A percentile compares a stretch with the other conserved stretches of the same genome.
These are phyloP conservation scores for Alca torda DNA, from an alignment of 2,797 vertebrate species.

Conservation along the genomic window DNA sequence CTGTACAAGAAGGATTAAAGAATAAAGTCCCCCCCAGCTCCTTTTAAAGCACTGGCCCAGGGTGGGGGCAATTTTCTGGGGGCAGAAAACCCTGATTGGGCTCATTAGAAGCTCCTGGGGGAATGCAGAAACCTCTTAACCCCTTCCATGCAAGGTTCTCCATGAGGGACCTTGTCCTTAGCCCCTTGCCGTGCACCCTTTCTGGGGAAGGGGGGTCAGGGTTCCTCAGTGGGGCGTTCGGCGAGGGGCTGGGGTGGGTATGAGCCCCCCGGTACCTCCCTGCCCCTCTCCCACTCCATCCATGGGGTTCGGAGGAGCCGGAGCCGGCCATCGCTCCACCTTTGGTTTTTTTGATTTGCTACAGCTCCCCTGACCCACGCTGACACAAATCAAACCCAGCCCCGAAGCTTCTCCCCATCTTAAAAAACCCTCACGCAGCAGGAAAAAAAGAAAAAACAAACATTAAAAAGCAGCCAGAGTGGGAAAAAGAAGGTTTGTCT, in stretches of 20 bases:
- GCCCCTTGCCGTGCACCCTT: background rate
- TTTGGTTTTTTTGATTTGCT: background rate
- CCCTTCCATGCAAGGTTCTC: background rate
- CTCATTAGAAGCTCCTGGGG: background rate
- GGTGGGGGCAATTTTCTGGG: background rate
- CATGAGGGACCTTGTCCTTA: background rate
- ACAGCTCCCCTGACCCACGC: fast-evolving
- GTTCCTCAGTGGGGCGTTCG: fast-evolving
- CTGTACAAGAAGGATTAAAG: no score
- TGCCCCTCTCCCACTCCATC: background rate
- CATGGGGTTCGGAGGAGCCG: fast-evolving
- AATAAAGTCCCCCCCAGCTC: background rate
- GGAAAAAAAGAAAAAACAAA: background rate
- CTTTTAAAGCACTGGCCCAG: background rate
- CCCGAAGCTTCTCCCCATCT: background rate
- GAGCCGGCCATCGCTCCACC: background rate
- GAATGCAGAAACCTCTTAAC: background rate
- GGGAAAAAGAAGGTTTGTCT: background rate
- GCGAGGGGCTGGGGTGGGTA: background rate
- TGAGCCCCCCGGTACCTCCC: background rate
- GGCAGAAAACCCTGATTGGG: background rate
- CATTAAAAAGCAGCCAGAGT: background rate
- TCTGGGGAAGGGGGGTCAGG: fast-evolving
- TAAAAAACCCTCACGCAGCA: background rate
- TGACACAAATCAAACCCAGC: background rate